Evolutionary conservation across 2,113 vertebrate genomes (phyloP).

Genomic region (Sphaerodactylus townsendi): DNA sequence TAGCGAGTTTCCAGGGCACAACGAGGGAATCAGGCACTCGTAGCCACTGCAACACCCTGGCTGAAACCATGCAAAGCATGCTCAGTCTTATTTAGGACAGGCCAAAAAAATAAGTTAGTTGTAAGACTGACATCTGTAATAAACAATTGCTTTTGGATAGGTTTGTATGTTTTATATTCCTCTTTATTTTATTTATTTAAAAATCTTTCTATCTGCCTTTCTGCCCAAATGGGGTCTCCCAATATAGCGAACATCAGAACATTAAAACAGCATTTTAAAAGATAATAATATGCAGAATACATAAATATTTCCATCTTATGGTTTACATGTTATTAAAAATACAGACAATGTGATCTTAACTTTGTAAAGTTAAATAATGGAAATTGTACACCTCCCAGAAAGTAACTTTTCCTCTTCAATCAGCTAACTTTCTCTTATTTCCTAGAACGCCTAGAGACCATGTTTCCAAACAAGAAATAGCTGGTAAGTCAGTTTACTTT

Average conservation of each 20-base stretch:
- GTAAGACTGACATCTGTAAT: background rate
- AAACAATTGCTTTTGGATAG: background rate
- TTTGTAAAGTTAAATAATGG: background rate
- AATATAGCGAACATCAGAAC: too few relatives aligned
- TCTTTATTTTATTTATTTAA: too few relatives aligned
- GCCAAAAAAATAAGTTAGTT: background rate
- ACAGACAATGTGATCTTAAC: background rate
- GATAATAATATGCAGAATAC: too few relatives aligned
- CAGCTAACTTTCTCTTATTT: slow-evolving; percentile 35
- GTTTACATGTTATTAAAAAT: background rate
- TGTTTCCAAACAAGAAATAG: slow-evolving; percentile 41
- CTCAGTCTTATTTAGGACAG: background rate
- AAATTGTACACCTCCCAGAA: background rate
- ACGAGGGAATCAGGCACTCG: too few relatives aligned
- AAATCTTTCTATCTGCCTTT: too few relatives aligned
- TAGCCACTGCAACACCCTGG: too few relatives aligned
- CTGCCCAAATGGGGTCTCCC: too few relatives aligned
- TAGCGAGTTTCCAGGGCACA: too few relatives aligned
- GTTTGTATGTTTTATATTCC: background rate
- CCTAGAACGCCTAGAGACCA: slow-evolving; percentile 68
- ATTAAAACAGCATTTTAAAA: too few relatives aligned
- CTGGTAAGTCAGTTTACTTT: slow-evolving; percentile 62
- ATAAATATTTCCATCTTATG: background rate
- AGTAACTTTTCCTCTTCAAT: background rate
- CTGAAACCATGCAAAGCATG: too few relatives aligned